These are phyloP conservation scores for Anthonomus grandis DNA, from an alignment of 1,140 invertebrate species.

Conservation along the genomic window DNA sequence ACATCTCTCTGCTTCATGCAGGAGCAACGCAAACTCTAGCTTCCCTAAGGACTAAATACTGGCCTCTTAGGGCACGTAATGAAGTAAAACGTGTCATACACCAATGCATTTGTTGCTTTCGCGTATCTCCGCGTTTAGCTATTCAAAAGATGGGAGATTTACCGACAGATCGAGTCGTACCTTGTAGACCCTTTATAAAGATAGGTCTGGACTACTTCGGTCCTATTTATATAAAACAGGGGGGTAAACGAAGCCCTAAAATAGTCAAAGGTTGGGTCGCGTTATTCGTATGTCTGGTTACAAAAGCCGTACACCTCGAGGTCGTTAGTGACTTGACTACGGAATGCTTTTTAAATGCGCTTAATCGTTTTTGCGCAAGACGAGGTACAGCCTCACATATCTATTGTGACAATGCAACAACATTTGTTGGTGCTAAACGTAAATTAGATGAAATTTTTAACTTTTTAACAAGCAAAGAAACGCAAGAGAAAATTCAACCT, in stretches of 20 bases:
- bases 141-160: background rate
- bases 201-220: background rate
- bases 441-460: slow-evolving; percentile 9
- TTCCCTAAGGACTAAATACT: no score
- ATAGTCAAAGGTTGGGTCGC: slow-evolving; percentile 2
- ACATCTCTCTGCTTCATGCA: no score
- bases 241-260: slow-evolving; percentile 1
- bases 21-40: no score
- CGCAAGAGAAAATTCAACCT: background rate
- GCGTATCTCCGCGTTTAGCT: no score
- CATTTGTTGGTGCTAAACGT: slow-evolving; percentile 17
- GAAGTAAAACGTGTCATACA: no score
- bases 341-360: background rate
- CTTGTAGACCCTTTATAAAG: background rate
- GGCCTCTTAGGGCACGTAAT: no score
- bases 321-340: background rate
- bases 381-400: slow-evolving; percentile 7
- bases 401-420: slow-evolving; percentile 25
- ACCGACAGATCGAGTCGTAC: background rate
- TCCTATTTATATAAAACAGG: slow-evolving; percentile 1
- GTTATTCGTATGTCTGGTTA: slow-evolving; percentile 6
- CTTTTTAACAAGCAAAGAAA: background rate
- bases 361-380: slow-evolving; percentile 7
- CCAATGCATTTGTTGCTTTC: no score
- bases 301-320: slow-evolving; percentile 7